phyloP scores from a whole-genome alignment of 2,888 invertebrate species.

The Neuroscelio doddi region DNA sequence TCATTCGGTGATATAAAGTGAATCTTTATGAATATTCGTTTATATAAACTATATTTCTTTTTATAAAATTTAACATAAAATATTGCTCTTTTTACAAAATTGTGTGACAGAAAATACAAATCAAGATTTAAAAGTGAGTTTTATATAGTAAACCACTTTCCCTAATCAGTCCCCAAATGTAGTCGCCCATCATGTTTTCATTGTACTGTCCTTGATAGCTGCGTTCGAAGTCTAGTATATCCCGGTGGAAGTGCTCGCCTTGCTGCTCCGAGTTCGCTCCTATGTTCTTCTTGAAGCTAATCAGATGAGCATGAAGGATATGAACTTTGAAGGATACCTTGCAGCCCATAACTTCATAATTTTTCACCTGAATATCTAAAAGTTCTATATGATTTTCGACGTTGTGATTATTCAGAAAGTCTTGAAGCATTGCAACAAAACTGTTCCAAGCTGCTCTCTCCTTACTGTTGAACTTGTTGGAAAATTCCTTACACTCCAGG shows the following conservation, averaged over 20 bases:
- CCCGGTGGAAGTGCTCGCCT: slow-evolving; percentile 58
- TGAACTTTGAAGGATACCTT: slow-evolving; percentile 53
- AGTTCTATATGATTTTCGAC: slow-evolving; percentile 53
- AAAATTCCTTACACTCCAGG: too few relatives aligned
- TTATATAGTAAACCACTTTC: slow-evolving; percentile 12
- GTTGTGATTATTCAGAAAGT: too few relatives aligned
- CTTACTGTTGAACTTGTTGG: too few relatives aligned
- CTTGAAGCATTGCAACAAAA: too few relatives aligned
- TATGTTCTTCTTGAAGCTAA: slow-evolving; percentile 53
- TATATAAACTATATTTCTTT: too few relatives aligned
- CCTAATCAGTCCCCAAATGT: slow-evolving; percentile 45
- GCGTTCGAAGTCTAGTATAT: slow-evolving; percentile 52
- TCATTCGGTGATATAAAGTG: too few relatives aligned
- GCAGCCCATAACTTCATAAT: slow-evolving; percentile 49
- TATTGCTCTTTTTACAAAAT: too few relatives aligned
- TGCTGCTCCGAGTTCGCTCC: slow-evolving; percentile 56
- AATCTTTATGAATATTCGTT: too few relatives aligned
- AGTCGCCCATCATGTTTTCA: slow-evolving; percentile 52
- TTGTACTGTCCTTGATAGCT: slow-evolving; percentile 52
- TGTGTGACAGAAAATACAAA: too few relatives aligned
- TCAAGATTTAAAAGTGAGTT: too few relatives aligned
- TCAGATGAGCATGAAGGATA: slow-evolving; percentile 56
- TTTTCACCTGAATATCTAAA: slow-evolving; percentile 39
- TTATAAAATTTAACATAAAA: too few relatives aligned
- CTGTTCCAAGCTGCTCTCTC: too few relatives aligned